A percentile compares a stretch with the other conserved stretches of the same genome.
phyloP scores from a whole-genome alignment of 37 sponge, comb jelly and placozoan genomes.

The Aplysina aerophoba region DNA sequence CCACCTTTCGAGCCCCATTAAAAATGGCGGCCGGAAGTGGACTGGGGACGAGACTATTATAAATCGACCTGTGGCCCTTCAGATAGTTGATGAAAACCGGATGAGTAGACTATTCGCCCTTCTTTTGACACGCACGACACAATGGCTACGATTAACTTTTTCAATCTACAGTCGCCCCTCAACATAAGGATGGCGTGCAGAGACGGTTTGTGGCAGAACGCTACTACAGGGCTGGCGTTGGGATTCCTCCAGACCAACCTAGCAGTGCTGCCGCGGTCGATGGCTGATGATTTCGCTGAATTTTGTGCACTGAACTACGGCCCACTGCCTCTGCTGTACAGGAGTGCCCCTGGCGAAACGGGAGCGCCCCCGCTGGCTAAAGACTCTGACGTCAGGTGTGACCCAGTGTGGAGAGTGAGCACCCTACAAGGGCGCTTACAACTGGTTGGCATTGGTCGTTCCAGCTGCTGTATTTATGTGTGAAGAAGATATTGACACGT shows the following conservation, averaged over 20 bases:
- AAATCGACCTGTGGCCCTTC: too few relatives aligned
- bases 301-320: conserved; percentile 72
- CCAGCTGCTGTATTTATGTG: neutral
- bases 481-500: neutral
- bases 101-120: too few relatives aligned
- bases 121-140: too few relatives aligned
- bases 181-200: neutral
- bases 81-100: too few relatives aligned
- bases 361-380: conserved; percentile 74
- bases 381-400: conserved; percentile 81
- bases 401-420: neutral
- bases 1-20: too few relatives aligned
- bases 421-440: neutral
- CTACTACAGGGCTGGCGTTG: conserved; percentile 64
- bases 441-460: neutral
- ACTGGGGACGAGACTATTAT: too few relatives aligned
- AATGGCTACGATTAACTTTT: too few relatives aligned
- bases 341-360: conserved; percentile 68
- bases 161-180: too few relatives aligned
- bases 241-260: conserved; percentile 81
- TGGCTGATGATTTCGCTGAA: conserved; percentile 76
- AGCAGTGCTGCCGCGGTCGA: conserved; percentile 47
- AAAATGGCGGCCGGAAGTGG: too few relatives aligned
- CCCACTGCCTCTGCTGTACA: conserved; percentile 76
- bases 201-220: neutral